Evolutionary conservation across 2,797 vertebrate genomes (phyloP).

Genomic region (Melanogrammus aeglefinus): DNA sequence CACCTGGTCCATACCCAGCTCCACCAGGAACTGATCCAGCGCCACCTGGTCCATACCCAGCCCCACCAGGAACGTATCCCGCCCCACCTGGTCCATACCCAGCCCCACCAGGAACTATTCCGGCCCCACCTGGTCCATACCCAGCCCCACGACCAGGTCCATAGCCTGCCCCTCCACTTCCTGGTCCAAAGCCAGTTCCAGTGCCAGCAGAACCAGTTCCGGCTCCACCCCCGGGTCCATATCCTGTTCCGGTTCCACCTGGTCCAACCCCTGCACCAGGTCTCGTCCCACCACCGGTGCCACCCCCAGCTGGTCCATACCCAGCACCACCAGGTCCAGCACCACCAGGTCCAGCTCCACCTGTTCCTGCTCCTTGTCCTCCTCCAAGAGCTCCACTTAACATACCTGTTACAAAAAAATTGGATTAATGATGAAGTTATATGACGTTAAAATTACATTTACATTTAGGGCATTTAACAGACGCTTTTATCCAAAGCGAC

Average conservation of each 20-base stretch:
- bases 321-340: slow-evolving; percentile 29
- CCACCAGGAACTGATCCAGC: no score
- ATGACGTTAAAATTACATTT: no score
- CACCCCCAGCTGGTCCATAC: slow-evolving; percentile 39
- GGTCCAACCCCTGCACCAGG: slow-evolving; percentile 35
- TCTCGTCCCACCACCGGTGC: slow-evolving; percentile 33
- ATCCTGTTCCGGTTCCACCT: slow-evolving; percentile 27
- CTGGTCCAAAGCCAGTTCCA: no score
- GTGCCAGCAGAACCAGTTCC: background rate
- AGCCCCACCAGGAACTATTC: background rate
- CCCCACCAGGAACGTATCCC: background rate
- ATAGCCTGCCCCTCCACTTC: slow-evolving; percentile 23
- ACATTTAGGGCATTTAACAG: no score
- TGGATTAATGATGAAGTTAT: background rate
- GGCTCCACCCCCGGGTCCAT: slow-evolving; percentile 21
- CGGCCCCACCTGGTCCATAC: slow-evolving; percentile 35
- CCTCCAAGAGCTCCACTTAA: slow-evolving; percentile 63
- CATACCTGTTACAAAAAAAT: slow-evolving; percentile 45
- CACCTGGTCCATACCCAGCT: slow-evolving; percentile 18
- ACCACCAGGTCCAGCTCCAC: slow-evolving; percentile 36
- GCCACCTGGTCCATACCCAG: slow-evolving; percentile 2
- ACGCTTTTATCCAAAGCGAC: no score
- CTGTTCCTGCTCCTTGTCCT: slow-evolving; percentile 33
- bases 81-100: slow-evolving; percentile 15
- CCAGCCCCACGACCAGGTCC: slow-evolving; percentile 37